Base-by-base conservation (phyloP, 2,113 vertebrate genomes). In the Gymnorhina tibicen region DNA sequence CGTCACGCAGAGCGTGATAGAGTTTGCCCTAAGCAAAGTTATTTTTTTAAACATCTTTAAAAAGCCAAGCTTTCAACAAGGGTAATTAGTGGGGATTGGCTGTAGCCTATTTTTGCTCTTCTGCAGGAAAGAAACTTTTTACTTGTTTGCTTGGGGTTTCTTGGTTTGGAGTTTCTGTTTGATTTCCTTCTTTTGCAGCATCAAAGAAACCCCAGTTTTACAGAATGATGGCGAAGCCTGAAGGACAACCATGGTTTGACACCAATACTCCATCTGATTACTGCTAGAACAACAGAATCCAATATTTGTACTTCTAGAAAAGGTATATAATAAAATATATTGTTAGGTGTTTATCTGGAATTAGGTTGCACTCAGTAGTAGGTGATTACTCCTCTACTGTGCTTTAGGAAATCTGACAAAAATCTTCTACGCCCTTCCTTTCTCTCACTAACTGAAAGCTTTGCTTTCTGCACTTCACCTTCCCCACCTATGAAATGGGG, bases 31-130 rank as follows among this genome's bases (percentile, higher is more conserved):
- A 66, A 93, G 88, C 56, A 93, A 97, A 96, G 80, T 42, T 74
- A 91, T 72, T 58, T 94, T 96, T 85, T 87, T 28, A 96, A 92
- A 69, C 74, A 87, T 95, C 42, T 95, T 97, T 88, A 73, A 95
- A 97, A 98, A 96, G 69, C 53, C 52, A 96, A 47, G 50, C 69
- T 96, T 96, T 97, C 85, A 91, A 86, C 66, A 95, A 84, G 87
- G 85, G 49, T 93, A 94, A 96, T 97, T 96, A 96, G 85, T 55
- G 75, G 81, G 79, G 77, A 96, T 91, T 22, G 24, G 60, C 33
- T 80, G 69, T 64, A 90, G 63, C 80, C 93, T 95, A 82, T 85
- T 97, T 97, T 97, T 92, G 28, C 62, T 22, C 39, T 88, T 97
- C 88, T 95, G 79, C 41, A 97, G 81, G 96, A 91, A 96, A 95